A percentile compares a stretch with the other conserved stretches of the same genome.
These are phyloP conservation scores for Parochlus steinenii DNA, from an alignment of 2,888 invertebrate species.

Conservation along the genomic window DNA sequence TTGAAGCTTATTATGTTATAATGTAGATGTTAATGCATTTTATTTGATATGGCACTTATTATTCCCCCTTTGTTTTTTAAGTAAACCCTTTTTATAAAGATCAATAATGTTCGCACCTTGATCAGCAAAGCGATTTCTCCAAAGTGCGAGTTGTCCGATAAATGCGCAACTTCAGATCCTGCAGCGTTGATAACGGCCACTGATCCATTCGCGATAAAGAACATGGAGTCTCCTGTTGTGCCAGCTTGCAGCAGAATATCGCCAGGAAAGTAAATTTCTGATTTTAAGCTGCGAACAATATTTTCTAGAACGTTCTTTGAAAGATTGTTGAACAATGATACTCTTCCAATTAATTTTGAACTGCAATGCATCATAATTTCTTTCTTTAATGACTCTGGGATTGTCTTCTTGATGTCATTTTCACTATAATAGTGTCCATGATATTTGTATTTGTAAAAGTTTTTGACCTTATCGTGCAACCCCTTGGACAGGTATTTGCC, in stretches of 20 bases:
- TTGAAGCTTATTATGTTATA: no score
- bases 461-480: conserved; percentile 27
- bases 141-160: conserved; percentile 34
- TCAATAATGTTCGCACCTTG: no score
- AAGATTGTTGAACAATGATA: conserved; percentile 35
- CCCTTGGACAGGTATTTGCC: conserved; percentile 29
- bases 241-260: conserved; percentile 36
- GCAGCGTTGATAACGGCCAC: conserved; percentile 28
- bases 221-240: conserved; percentile 36
- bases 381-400: conserved; percentile 25
- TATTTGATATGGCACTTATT: no score
- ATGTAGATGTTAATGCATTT: no score
- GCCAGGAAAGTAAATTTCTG: conserved; percentile 35
- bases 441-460: conserved; percentile 33
- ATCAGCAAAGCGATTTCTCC: conserved; percentile 32
- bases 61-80: no score
- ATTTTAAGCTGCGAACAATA: conserved; percentile 32
- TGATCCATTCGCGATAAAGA: conserved; percentile 37
- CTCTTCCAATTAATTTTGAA: conserved; percentile 35
- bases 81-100: no score
- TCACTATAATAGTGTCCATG: conserved; percentile 34
- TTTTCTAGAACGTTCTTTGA: conserved; percentile 32
- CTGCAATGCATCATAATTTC: conserved; percentile 38
- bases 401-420: conserved; percentile 29
- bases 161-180: no score